Evolutionary conservation across 1,140 invertebrate species (phyloP).

Genomic region (Metaphire vulgaris): DNA sequence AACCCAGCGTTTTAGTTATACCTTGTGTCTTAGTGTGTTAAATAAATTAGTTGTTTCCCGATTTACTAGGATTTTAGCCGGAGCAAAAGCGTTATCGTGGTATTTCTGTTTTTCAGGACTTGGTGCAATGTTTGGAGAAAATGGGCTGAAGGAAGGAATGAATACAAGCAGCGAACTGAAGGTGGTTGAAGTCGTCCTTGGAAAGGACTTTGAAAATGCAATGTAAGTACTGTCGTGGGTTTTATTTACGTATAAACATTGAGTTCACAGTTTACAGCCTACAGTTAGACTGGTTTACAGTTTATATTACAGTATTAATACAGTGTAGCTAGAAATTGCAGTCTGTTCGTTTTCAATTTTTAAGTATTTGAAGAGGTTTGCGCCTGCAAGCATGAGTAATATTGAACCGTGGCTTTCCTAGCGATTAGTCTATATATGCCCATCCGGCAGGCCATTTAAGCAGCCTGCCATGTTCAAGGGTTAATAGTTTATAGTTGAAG

Average conservation of each 20-base stretch:
- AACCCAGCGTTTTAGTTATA: too few relatives aligned
- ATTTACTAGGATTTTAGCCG: neutral
- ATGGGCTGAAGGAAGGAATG: slow-evolving; percentile 64
- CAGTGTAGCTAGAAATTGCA: neutral
- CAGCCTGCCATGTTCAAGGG: too few relatives aligned
- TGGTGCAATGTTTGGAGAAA: slow-evolving; percentile 81
- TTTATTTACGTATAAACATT: neutral
- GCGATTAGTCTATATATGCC: too few relatives aligned
- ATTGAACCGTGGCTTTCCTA: too few relatives aligned
- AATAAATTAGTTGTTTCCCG: too few relatives aligned
- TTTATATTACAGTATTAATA: neutral
- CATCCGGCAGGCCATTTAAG: too few relatives aligned
- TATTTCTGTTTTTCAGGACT: slow-evolving; percentile 58
- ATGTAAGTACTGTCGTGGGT: slow-evolving; percentile 50
- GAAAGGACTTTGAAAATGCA: slow-evolving; percentile 65
- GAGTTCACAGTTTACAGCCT: too few relatives aligned
- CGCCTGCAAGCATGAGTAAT: too few relatives aligned
- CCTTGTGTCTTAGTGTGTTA: too few relatives aligned
- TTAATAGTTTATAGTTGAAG: too few relatives aligned
- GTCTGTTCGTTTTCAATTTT: slow-evolving; percentile 3
- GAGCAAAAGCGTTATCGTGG: neutral
- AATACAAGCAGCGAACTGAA: slow-evolving; percentile 73
- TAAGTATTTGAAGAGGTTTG: too few relatives aligned
- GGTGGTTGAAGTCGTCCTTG: slow-evolving; percentile 65
- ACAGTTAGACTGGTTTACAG: neutral